A percentile compares a stretch with the other conserved stretches of the same genome.
Evolutionary conservation across 1,140 invertebrate species (phyloP).

Genomic region (Meloidogyne hapla): DNA sequence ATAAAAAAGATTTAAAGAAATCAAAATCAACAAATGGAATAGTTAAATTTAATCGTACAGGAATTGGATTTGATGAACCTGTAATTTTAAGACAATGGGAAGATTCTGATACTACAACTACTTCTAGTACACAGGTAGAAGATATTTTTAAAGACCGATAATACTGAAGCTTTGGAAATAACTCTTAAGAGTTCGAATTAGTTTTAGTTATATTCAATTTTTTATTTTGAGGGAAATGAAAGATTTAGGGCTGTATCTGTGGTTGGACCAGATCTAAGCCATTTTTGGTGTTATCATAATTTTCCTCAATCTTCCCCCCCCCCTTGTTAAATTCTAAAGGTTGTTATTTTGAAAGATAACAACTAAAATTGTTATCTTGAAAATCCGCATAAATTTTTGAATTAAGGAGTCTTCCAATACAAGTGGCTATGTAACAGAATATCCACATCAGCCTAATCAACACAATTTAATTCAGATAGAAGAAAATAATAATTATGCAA

Average conservation of each 20-base stretch:
- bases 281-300: too few relatives aligned
- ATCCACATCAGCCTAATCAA: background rate
- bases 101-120: background rate
- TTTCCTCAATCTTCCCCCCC: too few relatives aligned
- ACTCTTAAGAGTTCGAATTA: too few relatives aligned
- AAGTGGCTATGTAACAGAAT: background rate
- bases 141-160: too few relatives aligned
- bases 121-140: background rate
- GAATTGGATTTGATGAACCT: conserved; percentile 13
- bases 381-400: too few relatives aligned
- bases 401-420: background rate
- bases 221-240: too few relatives aligned
- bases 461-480: background rate
- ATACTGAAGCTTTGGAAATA: background rate
- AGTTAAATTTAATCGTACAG: conserved; percentile 9
- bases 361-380: too few relatives aligned
- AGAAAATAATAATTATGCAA: background rate
- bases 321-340: too few relatives aligned
- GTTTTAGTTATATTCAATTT: too few relatives aligned
- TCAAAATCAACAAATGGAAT: background rate
- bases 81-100: conserved; percentile 18
- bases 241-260: too few relatives aligned
- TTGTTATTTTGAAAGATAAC: too few relatives aligned
- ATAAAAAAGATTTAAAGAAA: background rate
- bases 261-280: too few relatives aligned